Percentiles rank a stretch among this genome's conserved stretches.
Evolutionary conservation across 1,140 invertebrate species (phyloP).

Genomic region (Hormaphis cornu): DNA sequence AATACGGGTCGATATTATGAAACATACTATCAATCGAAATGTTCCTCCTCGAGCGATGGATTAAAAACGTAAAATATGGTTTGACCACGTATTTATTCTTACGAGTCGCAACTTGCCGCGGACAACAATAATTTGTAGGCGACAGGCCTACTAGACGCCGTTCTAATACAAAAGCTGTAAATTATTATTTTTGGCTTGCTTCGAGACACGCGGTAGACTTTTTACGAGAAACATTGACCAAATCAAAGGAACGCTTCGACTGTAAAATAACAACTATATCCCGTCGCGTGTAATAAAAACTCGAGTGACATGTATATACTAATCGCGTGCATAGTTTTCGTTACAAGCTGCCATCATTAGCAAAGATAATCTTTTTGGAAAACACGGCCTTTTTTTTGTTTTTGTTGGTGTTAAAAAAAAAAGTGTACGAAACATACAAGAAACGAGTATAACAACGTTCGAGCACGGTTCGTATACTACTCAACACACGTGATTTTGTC

Average conservation of each 20-base stretch:
- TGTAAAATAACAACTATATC: conserved; percentile 1
- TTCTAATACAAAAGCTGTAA: background rate
- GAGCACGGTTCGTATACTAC: no score
- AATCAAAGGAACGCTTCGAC: background rate
- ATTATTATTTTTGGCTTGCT: conserved; percentile 8
- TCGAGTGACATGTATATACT: background rate
- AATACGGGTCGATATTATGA: no score
- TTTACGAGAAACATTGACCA: background rate
- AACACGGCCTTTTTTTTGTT: background rate
- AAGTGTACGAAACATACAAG: no score
- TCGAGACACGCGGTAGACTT: background rate
- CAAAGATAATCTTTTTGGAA: background rate
- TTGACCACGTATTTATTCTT: background rate
- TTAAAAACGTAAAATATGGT: background rate
- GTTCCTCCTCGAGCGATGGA: background rate
- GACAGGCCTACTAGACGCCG: background rate
- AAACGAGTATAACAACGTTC: no score
- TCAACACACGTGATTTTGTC: no score
- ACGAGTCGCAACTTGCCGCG: background rate
- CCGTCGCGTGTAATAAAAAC: conserved; percentile 8
- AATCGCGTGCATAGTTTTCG: background rate
- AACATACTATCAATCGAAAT: no score
- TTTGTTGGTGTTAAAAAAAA: background rate
- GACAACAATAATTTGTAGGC: background rate
- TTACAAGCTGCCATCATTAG: background rate